Evolutionary conservation across 64 coral and sea anemone genomes (phyloP), one percentile per base, ranked within the genome.

Genomic region (Porites lutea): DNA sequence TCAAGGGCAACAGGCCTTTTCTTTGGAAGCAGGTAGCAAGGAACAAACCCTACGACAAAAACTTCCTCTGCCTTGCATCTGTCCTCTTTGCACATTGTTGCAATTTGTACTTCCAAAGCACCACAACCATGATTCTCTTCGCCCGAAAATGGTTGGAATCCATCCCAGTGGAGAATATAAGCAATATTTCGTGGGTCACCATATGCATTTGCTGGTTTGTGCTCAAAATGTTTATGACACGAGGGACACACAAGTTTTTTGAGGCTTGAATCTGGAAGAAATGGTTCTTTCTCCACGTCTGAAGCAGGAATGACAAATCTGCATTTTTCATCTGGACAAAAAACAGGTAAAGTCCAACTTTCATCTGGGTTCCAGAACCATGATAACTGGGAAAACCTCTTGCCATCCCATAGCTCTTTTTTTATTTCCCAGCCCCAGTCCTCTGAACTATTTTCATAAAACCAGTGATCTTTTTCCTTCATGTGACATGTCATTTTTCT

Each of bases 111-210:
- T 55, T 55, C 53, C 53, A 55, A 55, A 55, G 53, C 53, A 55
- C 53, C 53, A 55, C 53, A 55, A 55, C 53, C 53, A 55, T 55
- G 53, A 55, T 55, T 55, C 53, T 55, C 53, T 55, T 55, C 2
- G 53, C 53, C 53, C 53, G 53, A 55, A 55, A 55, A 55, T 55
- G 53, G 11, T 55, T 55, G 53, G 53, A 55, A 55, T 55, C 53
- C 43, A 89, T 89, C 74, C 74, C 88, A 89, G 18, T 89, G 58
- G 13, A 73, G 74, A 19, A 89, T 89, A 2, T 78, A 44, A 12
- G 88, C 88, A 67, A 89, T 89, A 18, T 89, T 89, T 3, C 7
- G 6, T 47, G 74, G 88, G 21, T 53, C 75, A 19, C 88, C 74
- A 18, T 21, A 79, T 37, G 27, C 27, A 37, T 37, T 37, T 37